Base-by-base conservation (phyloP, 1,140 invertebrate species). In the Rhyacophila brunnea region DNA sequence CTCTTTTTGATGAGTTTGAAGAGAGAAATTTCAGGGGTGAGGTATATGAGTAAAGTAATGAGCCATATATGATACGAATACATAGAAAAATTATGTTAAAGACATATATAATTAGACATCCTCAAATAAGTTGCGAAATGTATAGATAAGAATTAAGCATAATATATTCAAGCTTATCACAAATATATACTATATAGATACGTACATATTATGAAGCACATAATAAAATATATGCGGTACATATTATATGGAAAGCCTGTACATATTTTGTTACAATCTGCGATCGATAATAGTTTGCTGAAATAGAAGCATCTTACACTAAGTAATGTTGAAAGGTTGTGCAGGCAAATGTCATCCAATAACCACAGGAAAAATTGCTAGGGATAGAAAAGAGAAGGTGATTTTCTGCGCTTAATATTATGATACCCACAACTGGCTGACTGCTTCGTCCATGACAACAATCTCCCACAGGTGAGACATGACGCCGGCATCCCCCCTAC, bases 381-480 rank as follows among this genome's bases (percentile, higher is more conserved):
- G 38, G 20, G 46, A 23, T 17, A 38, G 48, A 40, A 17, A 44
- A 54, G 17, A 43, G 28, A 43, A 23, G 19, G 11, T 13, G 45
- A 14, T 34, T 17, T 57, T 23, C 13, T 48, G 17, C 14, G 19
- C n/a, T 57, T 48, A n/a, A n/a, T n/a, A 34, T 13, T 11, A 13
- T 20, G 40, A 59, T 60, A 64, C 62, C 85, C 87, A 89, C 87
- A 83, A 78, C 66, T 74, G 69, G 42, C 72, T 65, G 44, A 73
- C 68, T 59, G 78, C 72, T 74, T 93, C 91, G 67, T 89, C 83
- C 64, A 81, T 80, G 54, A 94, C 72, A 47, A 88, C 79, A 78
- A 80, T 87, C 78, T 96, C 93, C 92, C 92, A 95, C 50, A 93
- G 77, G 78, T 95, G 92, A 59, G 90, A 89, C 83, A 92, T 88